phyloP scores from a whole-genome alignment of 2,113 vertebrate species.

The Albula goreensis region DNA sequence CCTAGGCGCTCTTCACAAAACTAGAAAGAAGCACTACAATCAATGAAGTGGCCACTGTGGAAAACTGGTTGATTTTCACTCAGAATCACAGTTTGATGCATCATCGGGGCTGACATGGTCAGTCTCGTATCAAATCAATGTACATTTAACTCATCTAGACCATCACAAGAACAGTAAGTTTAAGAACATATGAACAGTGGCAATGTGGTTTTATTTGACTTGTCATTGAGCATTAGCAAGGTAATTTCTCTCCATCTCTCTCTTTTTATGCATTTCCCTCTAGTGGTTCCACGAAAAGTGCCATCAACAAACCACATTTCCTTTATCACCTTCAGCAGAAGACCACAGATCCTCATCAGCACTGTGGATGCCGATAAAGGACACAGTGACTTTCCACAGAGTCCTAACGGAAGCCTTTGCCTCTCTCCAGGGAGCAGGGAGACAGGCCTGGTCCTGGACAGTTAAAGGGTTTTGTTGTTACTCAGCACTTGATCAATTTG shows the following conservation, averaged over 20 bases:
- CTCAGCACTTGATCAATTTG: too few species aligned
- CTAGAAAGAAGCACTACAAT: neutral
- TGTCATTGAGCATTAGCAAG: too few species aligned
- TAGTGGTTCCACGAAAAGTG: neutral
- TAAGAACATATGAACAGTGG: too few species aligned
- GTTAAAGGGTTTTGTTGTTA: too few species aligned
- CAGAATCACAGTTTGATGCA: neutral
- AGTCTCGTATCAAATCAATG: neutral
- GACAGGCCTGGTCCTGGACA: too few species aligned
- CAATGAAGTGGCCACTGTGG: neutral
- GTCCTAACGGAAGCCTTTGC: neutral
- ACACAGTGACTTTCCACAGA: neutral
- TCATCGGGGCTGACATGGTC: neutral
- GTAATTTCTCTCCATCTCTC: too few species aligned
- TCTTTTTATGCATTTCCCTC: too few species aligned
- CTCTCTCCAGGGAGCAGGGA: neutral
- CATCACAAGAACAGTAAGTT: too few species aligned
- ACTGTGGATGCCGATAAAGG: neutral
- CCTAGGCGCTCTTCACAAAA: neutral
- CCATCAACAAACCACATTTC: neutral
- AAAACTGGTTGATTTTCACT: neutral
- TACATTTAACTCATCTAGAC: neutral
- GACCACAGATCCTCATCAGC: neutral
- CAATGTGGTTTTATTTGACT: too few species aligned
- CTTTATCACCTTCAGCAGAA: neutral